phyloP scores from a whole-genome alignment of 2,113 vertebrate genomes.

The Empidonax alnorum region DNA sequence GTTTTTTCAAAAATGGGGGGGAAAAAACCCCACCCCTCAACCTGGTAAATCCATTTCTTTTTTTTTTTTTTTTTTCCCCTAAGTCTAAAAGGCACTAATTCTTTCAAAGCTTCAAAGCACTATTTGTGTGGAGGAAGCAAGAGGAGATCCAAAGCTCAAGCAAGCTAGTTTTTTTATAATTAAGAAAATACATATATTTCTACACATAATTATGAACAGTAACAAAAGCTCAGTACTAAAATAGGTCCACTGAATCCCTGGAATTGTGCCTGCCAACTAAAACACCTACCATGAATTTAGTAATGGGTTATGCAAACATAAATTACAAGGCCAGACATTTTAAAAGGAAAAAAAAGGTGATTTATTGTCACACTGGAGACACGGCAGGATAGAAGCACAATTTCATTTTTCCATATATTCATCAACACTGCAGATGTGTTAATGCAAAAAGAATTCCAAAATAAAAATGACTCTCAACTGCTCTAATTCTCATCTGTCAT shows the following conservation, averaged over 20 bases:
- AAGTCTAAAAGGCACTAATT: neutral
- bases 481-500: conserved; percentile 49
- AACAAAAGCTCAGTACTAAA: conserved; percentile 74
- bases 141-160: conserved; percentile 8
- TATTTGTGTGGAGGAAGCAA: neutral
- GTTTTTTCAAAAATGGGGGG: neutral
- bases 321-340: conserved; percentile 88
- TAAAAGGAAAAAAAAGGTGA: conserved; percentile 88
- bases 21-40: neutral
- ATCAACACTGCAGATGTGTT: conserved; percentile 82
- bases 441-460: conserved; percentile 84
- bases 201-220: conserved; percentile 66
- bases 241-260: conserved; percentile 72
- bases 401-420: conserved; percentile 90
- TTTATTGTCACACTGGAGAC: conserved; percentile 87
- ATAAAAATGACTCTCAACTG: conserved; percentile 68
- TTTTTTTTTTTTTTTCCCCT: neutral
- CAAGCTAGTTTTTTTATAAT: conserved; percentile 14
- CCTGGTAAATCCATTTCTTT: neutral
- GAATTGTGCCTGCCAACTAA: conserved; percentile 82
- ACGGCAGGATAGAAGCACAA: conserved; percentile 80
- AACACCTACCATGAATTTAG: conserved; percentile 89
- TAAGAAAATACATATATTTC: conserved; percentile 60
- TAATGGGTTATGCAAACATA: conserved; percentile 90
- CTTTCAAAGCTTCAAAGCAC: conserved; percentile 15